These are phyloP conservation scores for Ceratina calcarata DNA, from an alignment of 1,140 invertebrate genomes.

Conservation along the genomic window DNA sequence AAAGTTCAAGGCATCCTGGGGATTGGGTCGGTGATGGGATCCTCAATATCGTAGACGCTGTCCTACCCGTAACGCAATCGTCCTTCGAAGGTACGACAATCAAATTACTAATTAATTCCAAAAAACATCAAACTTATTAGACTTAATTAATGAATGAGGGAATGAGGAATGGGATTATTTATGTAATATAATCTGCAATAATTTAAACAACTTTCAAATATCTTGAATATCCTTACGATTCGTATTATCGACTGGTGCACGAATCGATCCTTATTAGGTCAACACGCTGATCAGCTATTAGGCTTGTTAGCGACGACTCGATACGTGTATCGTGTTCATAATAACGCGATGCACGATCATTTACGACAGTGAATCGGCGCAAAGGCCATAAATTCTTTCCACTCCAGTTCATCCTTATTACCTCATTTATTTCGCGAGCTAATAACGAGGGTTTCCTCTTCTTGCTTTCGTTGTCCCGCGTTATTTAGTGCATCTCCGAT, in stretches of 20 bases:
- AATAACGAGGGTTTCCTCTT: slow-evolving; percentile 38
- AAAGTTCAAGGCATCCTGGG: slow-evolving; percentile 1
- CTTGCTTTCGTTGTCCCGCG: slow-evolving; percentile 2
- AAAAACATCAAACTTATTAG: too few species aligned
- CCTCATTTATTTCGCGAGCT: slow-evolving; percentile 37
- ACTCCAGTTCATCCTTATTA: slow-evolving; percentile 59
- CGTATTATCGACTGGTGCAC: too few species aligned
- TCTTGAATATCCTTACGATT: too few species aligned
- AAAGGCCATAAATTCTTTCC: slow-evolving; percentile 55
- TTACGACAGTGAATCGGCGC: slow-evolving; percentile 12
- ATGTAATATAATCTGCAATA: too few species aligned
- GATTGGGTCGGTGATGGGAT: slow-evolving; percentile 62
- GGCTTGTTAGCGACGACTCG: background rate
- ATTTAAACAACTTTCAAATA: too few species aligned
- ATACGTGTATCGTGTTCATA: slow-evolving; percentile 27
- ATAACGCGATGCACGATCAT: slow-evolving; percentile 7
- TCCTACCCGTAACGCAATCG: slow-evolving; percentile 50
- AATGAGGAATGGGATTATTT: too few species aligned
- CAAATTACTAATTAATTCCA: too few species aligned
- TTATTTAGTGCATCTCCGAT: slow-evolving; percentile 20
- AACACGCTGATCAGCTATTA: background rate
- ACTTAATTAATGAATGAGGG: too few species aligned
- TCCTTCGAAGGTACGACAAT: slow-evolving; percentile 43
- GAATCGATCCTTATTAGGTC: background rate
- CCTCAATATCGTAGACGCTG: slow-evolving; percentile 52